Base-by-base conservation (phyloP, 2,797 vertebrate species). In the Pampus argenteus region DNA sequence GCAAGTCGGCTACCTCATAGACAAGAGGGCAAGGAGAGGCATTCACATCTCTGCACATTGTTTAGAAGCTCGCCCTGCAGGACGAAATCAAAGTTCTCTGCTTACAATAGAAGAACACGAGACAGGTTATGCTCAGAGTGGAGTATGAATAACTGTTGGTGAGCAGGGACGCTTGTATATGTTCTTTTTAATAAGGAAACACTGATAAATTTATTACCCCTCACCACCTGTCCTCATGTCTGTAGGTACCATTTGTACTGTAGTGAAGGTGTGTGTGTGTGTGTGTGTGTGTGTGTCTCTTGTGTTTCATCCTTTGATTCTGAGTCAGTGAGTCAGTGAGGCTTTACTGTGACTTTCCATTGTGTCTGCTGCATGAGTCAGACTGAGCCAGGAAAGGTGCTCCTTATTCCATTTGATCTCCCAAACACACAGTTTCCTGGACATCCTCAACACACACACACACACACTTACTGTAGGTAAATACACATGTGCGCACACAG, bases 21-120 rank as follows among this genome's bases (percentile, higher is more conserved):
- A 54, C n/a, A 9, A 78, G 61, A 57, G 54, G 67, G 79, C 25
- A 40, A 74, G 58, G 52, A 67, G 74, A 59, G 58, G 61, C 49
- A 51, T 81, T 88, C 67, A 80, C 78, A 78, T 78, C 57, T 77
- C 82, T 8, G 42, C 64, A 62, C 81, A 86, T 74, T 74, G 78
- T 85, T 82, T 86, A 81, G 77, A 84, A 70, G 23, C 25, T 69
- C 6, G 62, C 88, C 88, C 85, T 63, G 60, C 22, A 82, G 85
- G 55, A 52, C 62, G 45, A 85, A 86, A 85, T 84, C 84, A 81
- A 84, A 69, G 61, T 66, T 88, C 77, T 91, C 82, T 62, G 36
- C 65, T 91, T 88, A 81, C 80, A 18, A 22, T 18, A 44, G 55
- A 71, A 78, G 60, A 81, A 82, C 66, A 70, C 14, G 52, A 86